phyloP scores from a whole-genome alignment of 2,888 invertebrate species.

The Bugulina stolonifera region DNA sequence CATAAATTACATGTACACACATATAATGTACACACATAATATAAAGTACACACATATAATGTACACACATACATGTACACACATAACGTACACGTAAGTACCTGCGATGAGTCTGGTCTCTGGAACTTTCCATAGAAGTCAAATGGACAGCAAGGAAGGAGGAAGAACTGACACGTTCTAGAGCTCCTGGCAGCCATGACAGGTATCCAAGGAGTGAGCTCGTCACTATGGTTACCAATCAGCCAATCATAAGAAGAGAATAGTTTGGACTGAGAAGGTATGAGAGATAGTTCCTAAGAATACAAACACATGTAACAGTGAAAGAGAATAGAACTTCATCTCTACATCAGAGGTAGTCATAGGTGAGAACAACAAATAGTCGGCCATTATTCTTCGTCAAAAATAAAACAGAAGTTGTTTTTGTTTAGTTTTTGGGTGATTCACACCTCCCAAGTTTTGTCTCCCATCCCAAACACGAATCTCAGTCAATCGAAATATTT shows the following conservation, averaged over 20 bases:
- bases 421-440: no score
- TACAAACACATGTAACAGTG: neutral
- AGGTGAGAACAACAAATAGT: no score
- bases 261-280: slow-evolving; percentile 63
- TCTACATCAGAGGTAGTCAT: no score
- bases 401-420: no score
- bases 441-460: no score
- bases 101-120: slow-evolving; percentile 40
- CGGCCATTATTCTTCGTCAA: no score
- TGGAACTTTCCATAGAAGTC: slow-evolving; percentile 79
- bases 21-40: neutral
- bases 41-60: no score
- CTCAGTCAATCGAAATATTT: no score
- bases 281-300: slow-evolving; percentile 52
- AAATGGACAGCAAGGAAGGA: slow-evolving; percentile 89
- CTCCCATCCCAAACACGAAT: no score
- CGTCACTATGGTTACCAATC: slow-evolving; percentile 98
- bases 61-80: neutral
- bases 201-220: slow-evolving; percentile 97
- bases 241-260: slow-evolving; percentile 81
- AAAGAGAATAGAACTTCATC: no score
- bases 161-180: slow-evolving; percentile 70
- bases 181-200: slow-evolving; percentile 74
- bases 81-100: neutral
- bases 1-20: neutral